Evolutionary conservation across 2,113 vertebrate genomes (phyloP).

Genomic region (Monarcha castaneiventris): DNA sequence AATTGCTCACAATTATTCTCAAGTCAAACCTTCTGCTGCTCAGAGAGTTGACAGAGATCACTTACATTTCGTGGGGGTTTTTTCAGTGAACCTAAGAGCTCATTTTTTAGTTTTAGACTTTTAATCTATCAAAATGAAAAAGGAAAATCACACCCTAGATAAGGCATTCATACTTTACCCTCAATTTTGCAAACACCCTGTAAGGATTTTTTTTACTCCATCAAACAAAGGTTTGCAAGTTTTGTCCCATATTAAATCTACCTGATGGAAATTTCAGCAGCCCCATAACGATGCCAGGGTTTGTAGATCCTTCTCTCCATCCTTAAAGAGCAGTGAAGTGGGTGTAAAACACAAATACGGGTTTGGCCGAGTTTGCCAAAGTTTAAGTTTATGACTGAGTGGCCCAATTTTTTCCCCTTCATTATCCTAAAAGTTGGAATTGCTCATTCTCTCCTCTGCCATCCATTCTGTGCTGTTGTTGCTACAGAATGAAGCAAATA

Average conservation of each 20-base stretch:
- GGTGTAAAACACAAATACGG: not conserved
- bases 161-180: not conserved
- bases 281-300: not conserved
- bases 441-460: not conserved
- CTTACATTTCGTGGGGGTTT: not conserved
- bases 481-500: not conserved
- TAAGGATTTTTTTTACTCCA: not conserved
- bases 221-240: not conserved
- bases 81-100: not conserved
- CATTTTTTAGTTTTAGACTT: not conserved
- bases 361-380: not conserved
- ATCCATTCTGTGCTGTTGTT: not conserved
- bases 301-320: not conserved
- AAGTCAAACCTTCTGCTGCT: conserved; percentile 10
- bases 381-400: not conserved
- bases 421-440: not conserved
- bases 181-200: not conserved
- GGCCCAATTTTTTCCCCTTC: not conserved
- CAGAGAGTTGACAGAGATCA: not conserved
- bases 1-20: not conserved
- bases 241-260: not conserved
- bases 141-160: not conserved
- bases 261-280: not conserved
- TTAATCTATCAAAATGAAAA: not conserved
- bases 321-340: not conserved